Evolutionary conservation across 2,888 invertebrate genomes (phyloP).

Genomic region (Chelonus formosanus): DNA sequence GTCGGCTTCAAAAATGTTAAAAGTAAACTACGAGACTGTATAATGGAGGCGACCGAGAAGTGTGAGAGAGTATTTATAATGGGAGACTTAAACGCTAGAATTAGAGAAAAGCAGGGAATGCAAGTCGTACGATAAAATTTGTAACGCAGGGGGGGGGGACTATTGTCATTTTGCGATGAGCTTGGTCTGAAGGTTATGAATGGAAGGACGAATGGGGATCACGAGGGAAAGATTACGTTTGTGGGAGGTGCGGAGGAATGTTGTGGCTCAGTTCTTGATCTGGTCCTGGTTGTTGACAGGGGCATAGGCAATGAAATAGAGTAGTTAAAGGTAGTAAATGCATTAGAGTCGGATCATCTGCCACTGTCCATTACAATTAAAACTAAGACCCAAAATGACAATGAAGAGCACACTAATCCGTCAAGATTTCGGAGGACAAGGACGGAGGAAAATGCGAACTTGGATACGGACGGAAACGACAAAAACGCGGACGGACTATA

Average conservation of each 20-base stretch:
- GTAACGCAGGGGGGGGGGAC: no score
- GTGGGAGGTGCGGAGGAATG: slow-evolving; percentile 14
- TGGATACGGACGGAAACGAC: no score
- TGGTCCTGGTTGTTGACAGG: slow-evolving; percentile 11
- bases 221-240: slow-evolving; percentile 28
- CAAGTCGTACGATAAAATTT: no score
- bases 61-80: slow-evolving; percentile 11
- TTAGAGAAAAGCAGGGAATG: slow-evolving; percentile 12
- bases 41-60: background rate
- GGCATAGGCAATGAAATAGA: background rate
- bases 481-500: no score
- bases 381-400: no score
- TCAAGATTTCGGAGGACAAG: no score
- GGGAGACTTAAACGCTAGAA: slow-evolving; percentile 33
- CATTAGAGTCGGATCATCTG: slow-evolving; percentile 29
- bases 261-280: slow-evolving; percentile 23
- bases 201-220: slow-evolving; percentile 23
- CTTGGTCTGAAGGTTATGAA: slow-evolving; percentile 23
- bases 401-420: no score
- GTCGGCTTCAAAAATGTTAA: slow-evolving; percentile 10
- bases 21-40: background rate
- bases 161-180: no score
- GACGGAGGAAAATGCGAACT: no score
- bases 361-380: no score
- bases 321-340: background rate